Evolutionary conservation across 2,113 vertebrate genomes (phyloP).

Genomic region (Gavialis gangeticus): DNA sequence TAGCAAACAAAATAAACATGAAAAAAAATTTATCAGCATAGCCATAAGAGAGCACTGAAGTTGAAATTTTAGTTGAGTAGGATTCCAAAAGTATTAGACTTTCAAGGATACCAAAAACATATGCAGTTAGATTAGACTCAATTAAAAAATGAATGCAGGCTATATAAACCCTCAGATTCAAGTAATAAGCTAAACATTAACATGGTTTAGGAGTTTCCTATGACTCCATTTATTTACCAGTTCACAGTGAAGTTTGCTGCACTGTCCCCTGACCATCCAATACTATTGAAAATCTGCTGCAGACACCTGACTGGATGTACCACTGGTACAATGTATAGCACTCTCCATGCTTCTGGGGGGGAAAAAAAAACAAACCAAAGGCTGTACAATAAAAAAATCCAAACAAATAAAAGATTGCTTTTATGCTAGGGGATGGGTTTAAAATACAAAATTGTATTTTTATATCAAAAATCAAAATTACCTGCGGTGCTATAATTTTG

Average conservation of each 20-base stretch:
- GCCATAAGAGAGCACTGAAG: background rate
- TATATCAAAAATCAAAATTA: constrained; percentile 32
- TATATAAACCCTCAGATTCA: background rate
- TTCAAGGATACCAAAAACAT: background rate
- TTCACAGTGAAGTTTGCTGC: constrained; percentile 8
- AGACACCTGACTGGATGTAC: background rate
- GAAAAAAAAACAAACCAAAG: background rate
- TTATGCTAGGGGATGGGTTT: background rate
- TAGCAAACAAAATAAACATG: background rate
- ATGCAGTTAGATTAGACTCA: background rate
- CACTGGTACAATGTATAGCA: background rate
- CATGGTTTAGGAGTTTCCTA: background rate
- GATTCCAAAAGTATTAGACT: background rate
- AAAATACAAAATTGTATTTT: background rate
- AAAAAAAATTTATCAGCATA: background rate
- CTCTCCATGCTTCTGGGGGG: accelerated
- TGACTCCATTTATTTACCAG: constrained; percentile 24
- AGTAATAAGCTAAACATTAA: background rate
- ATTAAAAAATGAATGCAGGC: background rate
- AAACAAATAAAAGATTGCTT: background rate
- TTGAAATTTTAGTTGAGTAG: background rate
- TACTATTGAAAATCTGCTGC: background rate
- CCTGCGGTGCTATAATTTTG: background rate
- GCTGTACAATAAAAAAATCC: background rate
- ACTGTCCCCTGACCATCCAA: background rate